A percentile compares a stretch with the other conserved stretches of the same genome.
These are phyloP conservation scores for Ephialtes manifestator DNA, from an alignment of 2,888 invertebrate species.

Conservation along the genomic window DNA sequence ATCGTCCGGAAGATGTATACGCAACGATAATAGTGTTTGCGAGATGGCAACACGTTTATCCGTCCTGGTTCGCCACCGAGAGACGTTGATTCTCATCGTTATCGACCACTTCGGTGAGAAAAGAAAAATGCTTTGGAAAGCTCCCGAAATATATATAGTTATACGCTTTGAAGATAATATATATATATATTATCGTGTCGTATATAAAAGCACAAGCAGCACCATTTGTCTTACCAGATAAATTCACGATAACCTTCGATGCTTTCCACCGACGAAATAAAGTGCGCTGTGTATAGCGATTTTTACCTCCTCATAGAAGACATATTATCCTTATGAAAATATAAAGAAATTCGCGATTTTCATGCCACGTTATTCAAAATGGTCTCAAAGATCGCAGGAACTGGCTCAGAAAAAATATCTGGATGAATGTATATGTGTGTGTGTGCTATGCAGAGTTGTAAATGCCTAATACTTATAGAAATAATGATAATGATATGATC, in stretches of 20 bases:
- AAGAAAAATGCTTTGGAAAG: conserved; percentile 39
- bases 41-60: conserved; percentile 49
- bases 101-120: conserved; percentile 53
- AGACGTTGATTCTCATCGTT: conserved; percentile 59
- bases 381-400: too few species aligned
- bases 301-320: not conserved
- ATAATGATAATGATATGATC: too few species aligned
- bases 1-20: conserved; percentile 41
- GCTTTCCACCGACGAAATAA: conserved; percentile 38
- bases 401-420: too few species aligned
- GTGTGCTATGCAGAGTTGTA: too few species aligned
- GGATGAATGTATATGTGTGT: too few species aligned
- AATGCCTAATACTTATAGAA: too few species aligned
- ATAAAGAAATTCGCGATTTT: not conserved
- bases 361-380: too few species aligned
- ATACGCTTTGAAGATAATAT: not conserved
- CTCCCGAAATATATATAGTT: conserved; percentile 11
- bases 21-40: conserved; percentile 53
- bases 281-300: conserved; percentile 26
- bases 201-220: conserved; percentile 23
- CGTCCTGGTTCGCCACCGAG: conserved; percentile 15
- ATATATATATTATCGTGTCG: not conserved
- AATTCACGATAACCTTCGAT: conserved; percentile 36
- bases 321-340: not conserved
- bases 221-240: conserved; percentile 50